Percentiles rank a stretch among this genome's conserved stretches.
These are phyloP conservation scores for Neosalanx taihuensis DNA, from an alignment of 2,797 vertebrate species.

Conservation along the genomic window DNA sequence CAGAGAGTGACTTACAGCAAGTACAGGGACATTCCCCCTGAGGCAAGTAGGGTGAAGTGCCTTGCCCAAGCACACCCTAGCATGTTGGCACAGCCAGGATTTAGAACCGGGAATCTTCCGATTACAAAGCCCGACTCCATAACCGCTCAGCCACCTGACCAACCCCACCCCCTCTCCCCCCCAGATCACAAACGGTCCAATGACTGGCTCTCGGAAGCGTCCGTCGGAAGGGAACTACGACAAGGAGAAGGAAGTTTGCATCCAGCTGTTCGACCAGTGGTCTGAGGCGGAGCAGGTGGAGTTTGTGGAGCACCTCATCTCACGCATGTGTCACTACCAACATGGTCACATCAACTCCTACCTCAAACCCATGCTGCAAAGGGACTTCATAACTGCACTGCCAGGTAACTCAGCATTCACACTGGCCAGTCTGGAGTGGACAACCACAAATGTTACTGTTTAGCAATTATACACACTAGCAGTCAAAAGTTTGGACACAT, in stretches of 20 bases:
- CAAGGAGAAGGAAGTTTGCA: conserved; percentile 98
- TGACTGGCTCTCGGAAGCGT: conserved; percentile 92
- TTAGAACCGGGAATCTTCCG: no score
- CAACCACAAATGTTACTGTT: background rate
- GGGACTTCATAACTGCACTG: conserved; percentile 96
- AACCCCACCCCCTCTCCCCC: background rate
- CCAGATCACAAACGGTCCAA: conserved; percentile 91
- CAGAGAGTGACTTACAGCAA: no score
- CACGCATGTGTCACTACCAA: conserved; percentile 99
- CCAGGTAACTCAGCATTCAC: conserved; percentile 79
- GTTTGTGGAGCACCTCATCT: conserved; percentile 98
- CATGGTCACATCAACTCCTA: conserved; percentile 99
- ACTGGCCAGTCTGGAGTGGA: background rate
- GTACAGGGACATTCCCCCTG: no score
- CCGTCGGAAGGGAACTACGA: conserved; percentile 95
- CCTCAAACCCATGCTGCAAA: conserved; percentile 98
- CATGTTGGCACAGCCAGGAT: no score
- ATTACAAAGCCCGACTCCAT: no score
- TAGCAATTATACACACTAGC: no score
- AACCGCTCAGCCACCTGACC: no score
- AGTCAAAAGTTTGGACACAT: no score
- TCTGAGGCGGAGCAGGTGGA: conserved; percentile 98
- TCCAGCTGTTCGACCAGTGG: conserved; percentile 98
- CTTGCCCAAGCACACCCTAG: no score
- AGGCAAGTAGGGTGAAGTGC: no score